Evolutionary conservation across 2,113 vertebrate genomes (phyloP).

Genomic region (Lasiurus cinereus): DNA sequence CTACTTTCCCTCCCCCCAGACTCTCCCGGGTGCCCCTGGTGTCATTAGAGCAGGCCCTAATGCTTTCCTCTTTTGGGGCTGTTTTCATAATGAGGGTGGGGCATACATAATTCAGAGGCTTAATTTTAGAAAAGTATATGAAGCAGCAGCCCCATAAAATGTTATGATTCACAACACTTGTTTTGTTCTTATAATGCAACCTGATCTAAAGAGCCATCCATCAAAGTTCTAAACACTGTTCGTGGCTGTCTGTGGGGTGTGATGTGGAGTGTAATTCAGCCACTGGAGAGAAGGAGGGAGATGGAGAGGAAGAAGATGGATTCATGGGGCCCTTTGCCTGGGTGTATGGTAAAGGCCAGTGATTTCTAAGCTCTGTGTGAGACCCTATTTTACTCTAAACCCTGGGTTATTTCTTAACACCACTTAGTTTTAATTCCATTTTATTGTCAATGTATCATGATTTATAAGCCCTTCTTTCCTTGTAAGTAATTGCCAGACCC

Average conservation of each 20-base stretch:
- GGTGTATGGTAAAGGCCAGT: constrained; percentile 79
- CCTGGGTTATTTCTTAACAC: constrained; percentile 31
- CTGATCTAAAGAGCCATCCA: constrained; percentile 88
- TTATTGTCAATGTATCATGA: not conserved
- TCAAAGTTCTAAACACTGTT: constrained; percentile 86
- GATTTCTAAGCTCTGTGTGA: constrained; percentile 59
- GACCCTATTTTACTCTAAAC: constrained; percentile 48
- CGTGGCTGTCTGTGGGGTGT: constrained; percentile 85
- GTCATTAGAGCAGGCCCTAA: constrained; percentile 6
- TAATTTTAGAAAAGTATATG: constrained; percentile 79
- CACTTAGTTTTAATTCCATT: constrained; percentile 39
- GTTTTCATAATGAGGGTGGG: constrained; percentile 79
- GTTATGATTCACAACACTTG: constrained; percentile 90
- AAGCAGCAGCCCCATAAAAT: constrained; percentile 86
- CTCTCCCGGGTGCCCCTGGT: not conserved
- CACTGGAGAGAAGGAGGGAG: constrained; percentile 69
- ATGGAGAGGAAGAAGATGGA: constrained; percentile 80
- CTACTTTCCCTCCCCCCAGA: not conserved
- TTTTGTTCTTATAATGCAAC: constrained; percentile 90
- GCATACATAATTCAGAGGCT: constrained; percentile 75
- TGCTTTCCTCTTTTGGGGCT: constrained; percentile 51
- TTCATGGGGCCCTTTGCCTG: constrained; percentile 86
- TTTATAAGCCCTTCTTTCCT: not conserved
- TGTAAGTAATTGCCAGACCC: constrained; percentile 20
- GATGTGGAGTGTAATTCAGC: constrained; percentile 88